Percentiles rank a stretch among this genome's conserved stretches.
Evolutionary conservation across 2,797 vertebrate genomes (phyloP).

Genomic region (Platalea minor): DNA sequence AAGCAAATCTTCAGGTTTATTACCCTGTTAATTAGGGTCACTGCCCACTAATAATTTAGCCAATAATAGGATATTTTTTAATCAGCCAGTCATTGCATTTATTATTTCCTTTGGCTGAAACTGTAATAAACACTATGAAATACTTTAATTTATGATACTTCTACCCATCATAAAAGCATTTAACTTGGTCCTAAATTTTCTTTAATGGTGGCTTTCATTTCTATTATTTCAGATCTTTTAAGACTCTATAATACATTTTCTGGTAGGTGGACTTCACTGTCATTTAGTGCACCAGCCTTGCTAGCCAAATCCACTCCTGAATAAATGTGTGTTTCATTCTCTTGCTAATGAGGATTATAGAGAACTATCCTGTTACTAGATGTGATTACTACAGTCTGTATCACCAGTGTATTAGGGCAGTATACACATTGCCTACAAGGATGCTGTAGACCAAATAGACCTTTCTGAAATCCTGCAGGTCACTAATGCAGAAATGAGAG

Average conservation of each 20-base stretch:
- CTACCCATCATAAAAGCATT: constrained; percentile 64
- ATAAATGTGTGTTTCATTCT: background rate
- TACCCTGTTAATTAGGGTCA: constrained; percentile 76
- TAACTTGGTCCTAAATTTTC: constrained; percentile 68
- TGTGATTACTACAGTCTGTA: background rate
- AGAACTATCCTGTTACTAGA: background rate
- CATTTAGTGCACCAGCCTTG: background rate
- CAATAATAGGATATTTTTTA: constrained; percentile 70
- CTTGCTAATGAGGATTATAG: fast-evolving
- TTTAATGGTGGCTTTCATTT: constrained; percentile 43
- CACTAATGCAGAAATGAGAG: background rate
- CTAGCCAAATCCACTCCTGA: background rate
- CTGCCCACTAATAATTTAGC: constrained; percentile 75
- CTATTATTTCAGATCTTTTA: constrained; percentile 35
- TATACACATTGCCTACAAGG: background rate
- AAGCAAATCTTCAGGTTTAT: constrained; percentile 72
- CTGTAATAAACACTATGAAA: constrained; percentile 72
- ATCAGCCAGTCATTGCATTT: constrained; percentile 72
- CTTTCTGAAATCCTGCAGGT: background rate
- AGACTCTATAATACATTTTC: background rate
- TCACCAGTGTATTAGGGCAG: background rate
- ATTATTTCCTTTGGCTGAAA: constrained; percentile 73
- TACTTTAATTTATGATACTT: constrained; percentile 72
- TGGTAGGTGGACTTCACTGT: background rate
- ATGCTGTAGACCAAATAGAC: background rate